Percentiles rank a stretch among this genome's conserved stretches.
Conservation (phyloP, 2,797 vertebrate species). For the Enteromius radiatus region DNA sequence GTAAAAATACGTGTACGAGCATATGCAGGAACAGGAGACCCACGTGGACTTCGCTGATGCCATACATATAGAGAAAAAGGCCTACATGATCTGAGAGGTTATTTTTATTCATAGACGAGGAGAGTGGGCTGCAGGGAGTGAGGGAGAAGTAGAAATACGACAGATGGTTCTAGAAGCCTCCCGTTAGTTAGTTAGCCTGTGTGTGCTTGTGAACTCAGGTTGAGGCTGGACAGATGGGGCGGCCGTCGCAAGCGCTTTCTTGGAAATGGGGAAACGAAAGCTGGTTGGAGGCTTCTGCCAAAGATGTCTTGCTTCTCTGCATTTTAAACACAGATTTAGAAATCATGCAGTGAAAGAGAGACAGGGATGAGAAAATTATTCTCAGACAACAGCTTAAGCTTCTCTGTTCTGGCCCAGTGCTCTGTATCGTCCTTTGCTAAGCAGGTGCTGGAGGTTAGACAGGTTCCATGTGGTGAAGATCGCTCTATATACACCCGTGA, state of each 20-base stretch:
- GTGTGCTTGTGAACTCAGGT: conserved; percentile 77
- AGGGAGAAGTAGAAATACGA: conserved; percentile 69
- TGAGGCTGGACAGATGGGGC: conserved; percentile 82
- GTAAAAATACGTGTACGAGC: not conserved
- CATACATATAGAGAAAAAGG: conserved; percentile 28
- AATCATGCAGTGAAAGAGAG: conserved; percentile 68
- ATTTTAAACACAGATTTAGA: conserved; percentile 83
- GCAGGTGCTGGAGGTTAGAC: conserved; percentile 64
- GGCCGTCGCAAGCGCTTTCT: conserved; percentile 66
- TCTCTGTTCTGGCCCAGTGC: conserved; percentile 56
- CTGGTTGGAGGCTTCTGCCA: conserved; percentile 75
- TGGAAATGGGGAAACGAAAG: conserved; percentile 75
- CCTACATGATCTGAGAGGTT: conserved; percentile 29
- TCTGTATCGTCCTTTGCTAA: conserved; percentile 68
- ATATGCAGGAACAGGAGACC: conserved; percentile 31
- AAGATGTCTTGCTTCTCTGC: conserved; percentile 74
- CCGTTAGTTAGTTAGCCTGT: conserved; percentile 78
- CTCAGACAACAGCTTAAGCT: conserved; percentile 58
- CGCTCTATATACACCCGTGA: not conserved
- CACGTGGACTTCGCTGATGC: not conserved
- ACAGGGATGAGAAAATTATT: conserved; percentile 40
- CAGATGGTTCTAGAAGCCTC: conserved; percentile 82
- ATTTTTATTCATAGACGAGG: conserved; percentile 51
- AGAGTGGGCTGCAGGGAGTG: conserved; percentile 56
- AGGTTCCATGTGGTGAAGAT: conserved; percentile 29